A percentile compares a stretch with the other conserved stretches of the same genome.
Conservation (phyloP, 2,888 invertebrate species). For the Quadriops clusia region DNA sequence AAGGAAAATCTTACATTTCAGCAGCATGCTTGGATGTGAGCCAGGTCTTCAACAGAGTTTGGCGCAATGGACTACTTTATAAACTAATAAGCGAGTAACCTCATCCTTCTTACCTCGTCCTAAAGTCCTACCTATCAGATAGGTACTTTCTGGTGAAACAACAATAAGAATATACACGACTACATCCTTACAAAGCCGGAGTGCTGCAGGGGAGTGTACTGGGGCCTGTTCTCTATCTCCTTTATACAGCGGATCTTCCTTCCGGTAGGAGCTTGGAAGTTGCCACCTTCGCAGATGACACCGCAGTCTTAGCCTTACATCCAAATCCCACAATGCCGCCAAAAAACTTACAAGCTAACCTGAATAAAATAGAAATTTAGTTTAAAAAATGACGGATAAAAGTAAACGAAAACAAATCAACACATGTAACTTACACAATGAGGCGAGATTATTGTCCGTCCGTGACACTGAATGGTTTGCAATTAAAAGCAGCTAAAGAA, state of each 20-base stretch:
- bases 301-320: too few species aligned
- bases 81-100: conserved; percentile 5
- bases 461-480: not conserved
- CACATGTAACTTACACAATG: conserved; percentile 14
- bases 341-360: too few species aligned
- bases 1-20: conserved; percentile 3
- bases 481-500: conserved; percentile 1
- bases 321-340: too few species aligned
- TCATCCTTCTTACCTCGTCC: not conserved
- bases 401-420: conserved; percentile 13
- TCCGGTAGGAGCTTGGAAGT: too few species aligned
- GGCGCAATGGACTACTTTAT: conserved; percentile 1
- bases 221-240: too few species aligned
- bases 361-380: conserved; percentile 4
- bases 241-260: too few species aligned
- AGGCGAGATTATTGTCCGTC: conserved; percentile 10
- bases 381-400: conserved; percentile 17
- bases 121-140: conserved; percentile 2
- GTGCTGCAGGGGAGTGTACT: too few species aligned
- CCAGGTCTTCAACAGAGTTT: conserved; percentile 1
- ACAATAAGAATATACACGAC: conserved; percentile 1
- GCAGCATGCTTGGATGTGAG: too few species aligned
- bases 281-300: too few species aligned
- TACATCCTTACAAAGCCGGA: too few species aligned
- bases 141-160: conserved; percentile 3